These are phyloP conservation scores for Troides oblongomaculatus DNA, from an alignment of 2,888 invertebrate species.

Conservation along the genomic window DNA sequence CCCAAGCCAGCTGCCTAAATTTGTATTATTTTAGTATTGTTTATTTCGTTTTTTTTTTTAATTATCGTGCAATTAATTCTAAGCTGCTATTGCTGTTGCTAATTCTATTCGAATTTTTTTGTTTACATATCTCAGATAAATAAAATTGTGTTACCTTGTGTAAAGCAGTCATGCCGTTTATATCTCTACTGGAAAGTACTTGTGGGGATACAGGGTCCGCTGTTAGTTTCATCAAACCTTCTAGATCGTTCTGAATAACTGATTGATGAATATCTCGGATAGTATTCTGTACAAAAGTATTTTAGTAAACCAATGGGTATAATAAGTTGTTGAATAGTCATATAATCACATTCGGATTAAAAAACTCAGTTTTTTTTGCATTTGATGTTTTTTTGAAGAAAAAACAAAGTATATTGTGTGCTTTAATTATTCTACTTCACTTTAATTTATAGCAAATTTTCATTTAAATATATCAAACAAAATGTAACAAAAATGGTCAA, in stretches of 20 bases:
- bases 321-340: too few relatives aligned
- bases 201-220: conserved; percentile 85
- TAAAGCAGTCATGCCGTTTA: conserved; percentile 89
- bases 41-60: neutral
- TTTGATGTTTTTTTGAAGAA: too few relatives aligned
- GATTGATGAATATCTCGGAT: conserved; percentile 90
- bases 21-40: neutral
- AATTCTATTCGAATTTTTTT: neutral
- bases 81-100: neutral
- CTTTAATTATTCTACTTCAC: too few relatives aligned
- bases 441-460: too few relatives aligned
- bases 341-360: too few relatives aligned
- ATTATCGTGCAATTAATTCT: neutral
- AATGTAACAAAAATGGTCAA: too few relatives aligned
- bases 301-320: too few relatives aligned
- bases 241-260: conserved; percentile 87
- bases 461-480: too few relatives aligned
- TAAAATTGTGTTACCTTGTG: conserved; percentile 84
- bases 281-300: conserved; percentile 81
- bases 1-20: conserved; percentile 90
- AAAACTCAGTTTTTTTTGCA: too few relatives aligned
- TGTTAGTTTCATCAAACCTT: conserved; percentile 82
- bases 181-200: conserved; percentile 87
- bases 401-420: too few relatives aligned
- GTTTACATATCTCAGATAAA: neutral